A percentile compares a stretch with the other conserved stretches of the same genome.
Evolutionary conservation across 2,797 vertebrate species (phyloP).

Genomic region (Mormyrus hasselquistii): DNA sequence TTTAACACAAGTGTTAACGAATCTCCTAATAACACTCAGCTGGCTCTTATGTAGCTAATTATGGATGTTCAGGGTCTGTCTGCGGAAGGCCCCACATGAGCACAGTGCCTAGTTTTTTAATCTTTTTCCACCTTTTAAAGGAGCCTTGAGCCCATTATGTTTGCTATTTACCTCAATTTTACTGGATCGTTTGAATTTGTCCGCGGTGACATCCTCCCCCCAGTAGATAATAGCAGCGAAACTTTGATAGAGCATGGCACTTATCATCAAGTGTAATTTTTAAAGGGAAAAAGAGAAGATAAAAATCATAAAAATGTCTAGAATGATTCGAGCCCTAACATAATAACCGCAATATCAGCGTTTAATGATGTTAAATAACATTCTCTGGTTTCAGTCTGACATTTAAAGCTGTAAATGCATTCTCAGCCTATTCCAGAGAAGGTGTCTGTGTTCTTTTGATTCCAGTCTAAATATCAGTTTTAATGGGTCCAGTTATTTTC

Average conservation of each 20-base stretch:
- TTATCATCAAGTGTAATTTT: not conserved
- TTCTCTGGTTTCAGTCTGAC: not conserved
- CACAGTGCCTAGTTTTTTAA: not conserved
- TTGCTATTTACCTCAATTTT: not conserved
- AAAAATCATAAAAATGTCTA: constrained; percentile 5
- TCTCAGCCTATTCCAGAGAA: not conserved
- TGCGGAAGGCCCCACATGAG: not conserved
- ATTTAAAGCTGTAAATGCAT: not conserved
- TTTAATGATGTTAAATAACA: constrained; percentile 6
- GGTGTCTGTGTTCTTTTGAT: not conserved
- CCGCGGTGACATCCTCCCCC: not conserved
- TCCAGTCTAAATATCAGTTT: not conserved
- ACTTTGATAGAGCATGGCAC: not conserved
- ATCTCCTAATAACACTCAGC: not conserved
- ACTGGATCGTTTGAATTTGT: not conserved
- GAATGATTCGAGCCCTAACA: not conserved
- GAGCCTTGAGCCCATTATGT: not conserved
- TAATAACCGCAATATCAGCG: not conserved
- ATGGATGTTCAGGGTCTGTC: not conserved
- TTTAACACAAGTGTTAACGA: not conserved
- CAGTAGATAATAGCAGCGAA: not conserved
- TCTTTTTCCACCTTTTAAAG: not conserved
- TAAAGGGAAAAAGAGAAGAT: not conserved
- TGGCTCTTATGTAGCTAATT: not conserved
- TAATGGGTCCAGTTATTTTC: not conserved